Base-by-base conservation (phyloP, 2,888 invertebrate species). In the Oscheius sp. region DNA sequence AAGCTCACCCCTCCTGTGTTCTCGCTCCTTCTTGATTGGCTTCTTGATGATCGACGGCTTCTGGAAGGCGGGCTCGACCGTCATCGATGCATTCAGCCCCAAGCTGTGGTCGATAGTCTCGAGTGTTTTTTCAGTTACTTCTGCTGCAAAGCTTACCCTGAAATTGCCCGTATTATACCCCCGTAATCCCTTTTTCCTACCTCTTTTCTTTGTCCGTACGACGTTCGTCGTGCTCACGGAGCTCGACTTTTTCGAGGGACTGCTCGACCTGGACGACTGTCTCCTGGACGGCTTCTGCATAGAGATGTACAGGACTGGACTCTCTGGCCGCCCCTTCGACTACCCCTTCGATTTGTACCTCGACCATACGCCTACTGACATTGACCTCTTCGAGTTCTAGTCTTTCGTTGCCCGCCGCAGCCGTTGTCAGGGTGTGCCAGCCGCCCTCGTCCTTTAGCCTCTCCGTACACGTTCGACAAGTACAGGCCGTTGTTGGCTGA, bases 41-140 rank as follows among this genome's bases (percentile, higher is more conserved):
- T 88, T 88, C 78, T 86, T 86, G 81, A 87, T 86, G 68, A 87
- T 87, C 6, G 86, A 85, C n/a, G 87, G 87, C 64, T 85, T 85
- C 55, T 83, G 76, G 78, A 80, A 79, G 55, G 83, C 83, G 46
- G 86, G 83, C 55, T 83, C 84, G 7, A 84, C 80, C 69, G 79
- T 77, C 74, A 80, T 81, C 16, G 75, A 76, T 45, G 78, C 76
- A 49, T 82, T 76, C 59, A 84, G 61, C 45, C 75, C 79, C 1
- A 78, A 70, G 27, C 77, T 75, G 52, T 81, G 76, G 53, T 82
- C 82, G 73, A 78, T 81, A 21, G 78, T 75, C 56, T 85, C 85
- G 73, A 85, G 76, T 52, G 82, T 85, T 73, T 86, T 85, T 72
- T 87, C 87, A 21, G 80, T 84, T 18, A 87, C 87, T 71, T 87